Percentiles rank a stretch among this genome's conserved stretches.
These are phyloP conservation scores for Cyanoderma ruficeps DNA, from an alignment of 2,113 vertebrate genomes.

Conservation along the genomic window DNA sequence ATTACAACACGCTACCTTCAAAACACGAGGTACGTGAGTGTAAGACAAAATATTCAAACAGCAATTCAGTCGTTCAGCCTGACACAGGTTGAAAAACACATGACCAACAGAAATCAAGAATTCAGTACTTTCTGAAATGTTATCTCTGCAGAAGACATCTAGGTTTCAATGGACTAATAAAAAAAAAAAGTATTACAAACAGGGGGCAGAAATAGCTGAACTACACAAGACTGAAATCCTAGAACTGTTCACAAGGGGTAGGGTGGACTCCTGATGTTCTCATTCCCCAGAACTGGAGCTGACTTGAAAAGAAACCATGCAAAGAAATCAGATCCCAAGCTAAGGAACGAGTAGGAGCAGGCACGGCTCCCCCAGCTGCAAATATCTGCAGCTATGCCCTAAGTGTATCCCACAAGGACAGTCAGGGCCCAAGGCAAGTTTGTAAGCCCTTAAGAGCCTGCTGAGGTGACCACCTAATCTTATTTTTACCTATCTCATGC, in stretches of 20 bases:
- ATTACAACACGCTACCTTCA: not conserved
- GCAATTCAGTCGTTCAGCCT: not conserved
- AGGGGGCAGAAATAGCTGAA: not conserved
- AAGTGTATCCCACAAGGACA: not conserved
- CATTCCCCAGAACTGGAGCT: not conserved
- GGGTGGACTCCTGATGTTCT: not conserved
- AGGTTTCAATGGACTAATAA: not conserved
- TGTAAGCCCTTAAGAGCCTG: not conserved
- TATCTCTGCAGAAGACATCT: not conserved
- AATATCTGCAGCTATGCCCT: not conserved
- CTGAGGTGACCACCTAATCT: not conserved
- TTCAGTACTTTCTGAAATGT: not conserved
- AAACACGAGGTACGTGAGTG: not conserved
- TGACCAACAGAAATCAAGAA: not conserved
- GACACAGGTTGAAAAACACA: not conserved
- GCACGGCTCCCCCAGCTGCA: fast-evolving
- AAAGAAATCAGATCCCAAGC: not conserved
- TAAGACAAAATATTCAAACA: not conserved
- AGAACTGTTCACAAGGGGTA: not conserved
- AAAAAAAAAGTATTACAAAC: not conserved
- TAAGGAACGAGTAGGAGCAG: not conserved
- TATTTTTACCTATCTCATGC: not conserved
- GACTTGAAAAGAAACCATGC: not conserved
- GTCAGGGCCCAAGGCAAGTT: fast-evolving
- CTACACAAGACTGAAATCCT: not conserved